A percentile compares a stretch with the other conserved stretches of the same genome.
Evolutionary conservation across 2,113 vertebrate genomes (phyloP).

Genomic region (Catharus bicknelli): DNA sequence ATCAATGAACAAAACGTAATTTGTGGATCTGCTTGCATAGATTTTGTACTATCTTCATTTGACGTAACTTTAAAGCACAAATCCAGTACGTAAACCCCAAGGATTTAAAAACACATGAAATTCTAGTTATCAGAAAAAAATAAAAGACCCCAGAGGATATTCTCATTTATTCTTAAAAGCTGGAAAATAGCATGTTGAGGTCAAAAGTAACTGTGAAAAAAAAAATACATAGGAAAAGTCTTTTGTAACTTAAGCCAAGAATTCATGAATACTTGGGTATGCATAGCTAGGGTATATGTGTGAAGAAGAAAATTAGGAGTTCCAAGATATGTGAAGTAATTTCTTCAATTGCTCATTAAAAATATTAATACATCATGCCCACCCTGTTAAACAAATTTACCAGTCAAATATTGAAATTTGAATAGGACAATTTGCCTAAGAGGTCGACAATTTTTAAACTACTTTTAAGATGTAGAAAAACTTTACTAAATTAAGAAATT

Average conservation of each 20-base stretch:
- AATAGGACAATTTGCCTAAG: not conserved
- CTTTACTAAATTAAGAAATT: not conserved
- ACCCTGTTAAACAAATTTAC: not conserved
- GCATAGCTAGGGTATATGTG: not conserved
- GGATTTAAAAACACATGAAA: not conserved
- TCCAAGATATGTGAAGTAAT: not conserved
- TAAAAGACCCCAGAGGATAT: not conserved
- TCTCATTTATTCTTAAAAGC: not conserved
- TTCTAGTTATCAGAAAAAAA: not conserved
- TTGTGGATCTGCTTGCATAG: not conserved
- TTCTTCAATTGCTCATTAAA: not conserved
- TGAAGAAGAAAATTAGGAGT: not conserved
- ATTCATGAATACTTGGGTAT: not conserved
- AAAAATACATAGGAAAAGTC: not conserved
- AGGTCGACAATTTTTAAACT: not conserved
- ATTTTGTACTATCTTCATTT: not conserved
- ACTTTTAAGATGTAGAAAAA: not conserved
- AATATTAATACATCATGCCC: not conserved
- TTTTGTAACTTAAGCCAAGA: not conserved
- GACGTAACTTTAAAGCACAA: not conserved
- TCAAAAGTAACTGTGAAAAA: not conserved
- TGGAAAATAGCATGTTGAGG: not conserved
- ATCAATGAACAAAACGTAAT: not conserved
- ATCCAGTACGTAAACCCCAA: not conserved
- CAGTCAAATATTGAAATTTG: not conserved